Conservation (phyloP, 2,113 vertebrate species). For the Amblyornis subalaris region DNA sequence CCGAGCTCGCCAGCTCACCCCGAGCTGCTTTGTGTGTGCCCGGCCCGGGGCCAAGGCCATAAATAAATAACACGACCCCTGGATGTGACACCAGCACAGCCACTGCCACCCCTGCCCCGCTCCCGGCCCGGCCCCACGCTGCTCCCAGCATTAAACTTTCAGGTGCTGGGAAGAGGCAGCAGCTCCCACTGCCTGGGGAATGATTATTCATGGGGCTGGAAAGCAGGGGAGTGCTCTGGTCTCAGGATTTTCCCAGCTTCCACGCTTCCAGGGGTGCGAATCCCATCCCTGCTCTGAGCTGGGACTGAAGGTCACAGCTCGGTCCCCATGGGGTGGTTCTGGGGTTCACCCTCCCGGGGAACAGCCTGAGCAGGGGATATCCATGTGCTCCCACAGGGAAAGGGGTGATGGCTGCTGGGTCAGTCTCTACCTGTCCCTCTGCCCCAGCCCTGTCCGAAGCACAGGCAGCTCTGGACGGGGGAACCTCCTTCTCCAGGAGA, state of each 20-base stretch:
- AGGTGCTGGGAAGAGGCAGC: neutral
- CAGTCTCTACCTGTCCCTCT: neutral
- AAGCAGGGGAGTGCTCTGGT: neutral
- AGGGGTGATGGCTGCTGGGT: neutral
- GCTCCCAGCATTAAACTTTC: neutral
- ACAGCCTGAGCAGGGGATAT: fast-evolving
- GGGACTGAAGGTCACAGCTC: fast-evolving
- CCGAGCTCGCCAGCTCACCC: slow-evolving; percentile 20
- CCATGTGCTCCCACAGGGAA: neutral
- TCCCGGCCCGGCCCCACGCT: neutral
- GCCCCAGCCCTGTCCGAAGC: neutral
- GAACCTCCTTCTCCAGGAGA: neutral
- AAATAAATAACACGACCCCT: slow-evolving; percentile 47
- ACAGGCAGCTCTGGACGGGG: neutral
- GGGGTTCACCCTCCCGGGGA: neutral
- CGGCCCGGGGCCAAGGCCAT: slow-evolving; percentile 17
- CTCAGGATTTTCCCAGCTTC: neutral
- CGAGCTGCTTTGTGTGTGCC: neutral
- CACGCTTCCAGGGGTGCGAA: neutral
- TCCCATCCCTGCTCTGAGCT: neutral
- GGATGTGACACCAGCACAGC: neutral
- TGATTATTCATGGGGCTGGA: fast-evolving
- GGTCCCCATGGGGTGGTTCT: fast-evolving
- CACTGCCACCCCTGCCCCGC: neutral
- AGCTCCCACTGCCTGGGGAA: neutral